Evolutionary conservation across 2,113 vertebrate species (phyloP).

Genomic region (Progne subis): DNA sequence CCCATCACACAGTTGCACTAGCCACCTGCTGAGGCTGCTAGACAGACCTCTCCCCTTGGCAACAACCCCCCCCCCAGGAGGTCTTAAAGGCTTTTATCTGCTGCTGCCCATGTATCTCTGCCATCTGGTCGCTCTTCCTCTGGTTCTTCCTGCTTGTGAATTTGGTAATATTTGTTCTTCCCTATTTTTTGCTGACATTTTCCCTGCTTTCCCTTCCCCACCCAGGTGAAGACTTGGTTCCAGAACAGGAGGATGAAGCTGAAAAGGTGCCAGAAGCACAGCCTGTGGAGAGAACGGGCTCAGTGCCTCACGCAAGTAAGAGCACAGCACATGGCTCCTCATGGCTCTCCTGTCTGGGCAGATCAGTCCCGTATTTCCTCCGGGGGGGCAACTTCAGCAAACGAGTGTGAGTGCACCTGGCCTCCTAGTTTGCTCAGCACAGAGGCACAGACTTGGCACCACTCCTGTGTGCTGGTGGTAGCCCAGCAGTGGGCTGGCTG

Average conservation of each 20-base stretch:
- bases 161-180: background rate
- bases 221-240: conserved; percentile 86
- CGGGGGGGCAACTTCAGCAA: background rate
- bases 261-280: conserved; percentile 81
- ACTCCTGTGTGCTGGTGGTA: background rate
- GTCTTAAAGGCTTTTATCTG: background rate
- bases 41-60: conserved; percentile 9
- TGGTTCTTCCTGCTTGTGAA: background rate
- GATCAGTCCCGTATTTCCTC: background rate
- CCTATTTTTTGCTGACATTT: background rate
- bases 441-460: background rate
- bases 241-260: conserved; percentile 87
- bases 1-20: background rate
- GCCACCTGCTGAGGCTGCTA: conserved; percentile 52
- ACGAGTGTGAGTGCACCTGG: rapidly evolving
- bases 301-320: conserved; percentile 44
- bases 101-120: background rate
- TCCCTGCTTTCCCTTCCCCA: background rate
- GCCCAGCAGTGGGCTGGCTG: background rate
- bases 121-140: background rate
- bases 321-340: background rate
- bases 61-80: background rate
- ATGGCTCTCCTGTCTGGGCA: background rate
- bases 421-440: background rate
- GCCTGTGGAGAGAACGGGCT: conserved; percentile 67